Conservation (phyloP, 1,140 invertebrate species). For the Drusus annulatus region DNA sequence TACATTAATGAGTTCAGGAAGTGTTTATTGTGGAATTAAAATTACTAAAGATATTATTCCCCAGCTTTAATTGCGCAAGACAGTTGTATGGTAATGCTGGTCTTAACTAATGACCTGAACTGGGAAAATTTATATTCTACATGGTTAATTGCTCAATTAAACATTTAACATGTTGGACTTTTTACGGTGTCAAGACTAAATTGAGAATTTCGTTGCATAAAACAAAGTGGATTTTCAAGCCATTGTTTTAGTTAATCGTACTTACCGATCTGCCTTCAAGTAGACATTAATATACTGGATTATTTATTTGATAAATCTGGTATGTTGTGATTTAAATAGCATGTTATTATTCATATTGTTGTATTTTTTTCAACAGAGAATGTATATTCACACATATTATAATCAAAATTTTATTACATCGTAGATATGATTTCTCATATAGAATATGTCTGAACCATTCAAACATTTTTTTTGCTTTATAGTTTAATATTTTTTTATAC, state of each 20-base stretch:
- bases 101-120: not conserved
- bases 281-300: not conserved
- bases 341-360: too few relatives aligned
- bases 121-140: constrained; percentile 17
- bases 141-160: constrained; percentile 29
- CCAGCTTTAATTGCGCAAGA: constrained; percentile 10
- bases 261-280: not conserved
- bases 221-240: not conserved
- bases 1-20: constrained; percentile 24
- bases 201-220: constrained; percentile 5
- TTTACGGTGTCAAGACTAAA: not conserved
- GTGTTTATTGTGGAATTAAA: constrained; percentile 27
- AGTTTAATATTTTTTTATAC: too few relatives aligned
- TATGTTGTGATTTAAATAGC: too few relatives aligned
- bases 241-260: constrained; percentile 16
- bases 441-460: too few relatives aligned
- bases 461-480: too few relatives aligned
- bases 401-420: too few relatives aligned
- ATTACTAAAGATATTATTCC: constrained; percentile 9
- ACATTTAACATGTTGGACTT: constrained; percentile 27
- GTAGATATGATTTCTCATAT: too few relatives aligned
- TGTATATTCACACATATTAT: too few relatives aligned
- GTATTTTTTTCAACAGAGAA: too few relatives aligned
- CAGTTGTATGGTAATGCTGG: constrained; percentile 26
- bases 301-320: too few relatives aligned